Evolutionary conservation across 2,113 vertebrate species (phyloP).

Genomic region (Xiphophorus couchianus): DNA sequence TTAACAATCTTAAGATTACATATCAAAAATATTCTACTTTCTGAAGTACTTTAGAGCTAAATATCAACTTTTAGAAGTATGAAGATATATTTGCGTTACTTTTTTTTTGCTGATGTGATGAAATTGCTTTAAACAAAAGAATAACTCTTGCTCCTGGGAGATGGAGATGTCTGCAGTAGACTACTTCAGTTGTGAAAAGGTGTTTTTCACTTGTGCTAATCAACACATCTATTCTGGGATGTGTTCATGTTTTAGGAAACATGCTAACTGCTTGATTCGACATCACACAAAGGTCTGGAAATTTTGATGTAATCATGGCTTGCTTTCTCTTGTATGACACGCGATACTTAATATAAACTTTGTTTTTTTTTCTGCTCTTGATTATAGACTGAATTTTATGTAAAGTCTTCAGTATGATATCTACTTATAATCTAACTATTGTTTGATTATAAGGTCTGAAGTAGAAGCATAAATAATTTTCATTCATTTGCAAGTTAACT

Average conservation of each 20-base stretch:
- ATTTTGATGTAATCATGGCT: constrained; percentile 31
- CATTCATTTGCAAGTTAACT: background rate
- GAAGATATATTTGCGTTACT: too few relatives aligned
- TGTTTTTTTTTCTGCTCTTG: background rate
- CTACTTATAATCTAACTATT: too few relatives aligned
- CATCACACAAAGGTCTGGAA: constrained; percentile 22
- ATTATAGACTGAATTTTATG: background rate
- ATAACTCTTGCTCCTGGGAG: background rate
- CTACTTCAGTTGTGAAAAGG: constrained; percentile 28
- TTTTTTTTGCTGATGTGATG: too few relatives aligned
- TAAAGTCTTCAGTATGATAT: background rate
- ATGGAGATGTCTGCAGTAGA: background rate
- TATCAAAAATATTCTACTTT: too few relatives aligned
- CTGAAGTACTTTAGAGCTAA: too few relatives aligned
- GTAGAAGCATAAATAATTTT: background rate
- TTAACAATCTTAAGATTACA: too few relatives aligned
- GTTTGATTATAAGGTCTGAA: too few relatives aligned
- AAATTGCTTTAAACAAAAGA: too few relatives aligned
- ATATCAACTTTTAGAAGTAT: too few relatives aligned
- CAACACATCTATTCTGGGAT: constrained; percentile 54
- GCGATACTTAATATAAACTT: constrained; percentile 12
- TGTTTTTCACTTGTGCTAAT: constrained; percentile 54
- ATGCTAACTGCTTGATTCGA: constrained; percentile 28
- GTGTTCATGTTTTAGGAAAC: constrained; percentile 32
- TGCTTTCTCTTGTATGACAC: constrained; percentile 18